Evolutionary conservation across 1,140 invertebrate genomes (phyloP), one percentile per base, ranked within the genome.

Genomic region (Drosophila triauraria): DNA sequence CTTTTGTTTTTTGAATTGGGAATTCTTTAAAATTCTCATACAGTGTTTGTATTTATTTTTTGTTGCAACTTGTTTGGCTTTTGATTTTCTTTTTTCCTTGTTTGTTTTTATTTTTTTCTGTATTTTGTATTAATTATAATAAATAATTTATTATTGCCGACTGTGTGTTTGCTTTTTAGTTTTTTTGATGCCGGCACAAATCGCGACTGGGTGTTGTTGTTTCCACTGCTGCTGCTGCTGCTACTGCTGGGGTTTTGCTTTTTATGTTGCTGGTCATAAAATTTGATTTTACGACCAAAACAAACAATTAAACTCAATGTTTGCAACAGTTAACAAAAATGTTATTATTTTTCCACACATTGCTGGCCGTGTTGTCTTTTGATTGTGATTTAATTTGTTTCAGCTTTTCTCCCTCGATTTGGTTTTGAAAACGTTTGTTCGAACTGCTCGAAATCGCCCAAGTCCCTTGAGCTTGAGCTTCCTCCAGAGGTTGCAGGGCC

Each of bases 231-330:
- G 63, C 44, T 82, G 61, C 53, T 82, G 61, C 54, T 80, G 78
- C 67, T 78, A 57, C 75, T 78, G 54, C 69, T 53, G 50, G 51
- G 51, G 32, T 23, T 58, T 78, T 51, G 63, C 60, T 88, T 86
- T 91, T 91, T 85, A 91, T 86, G 84, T 91, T 92, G 91, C 64
- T 85, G 87, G 81, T 82, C 84, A 92, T 92, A 92, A 92, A 92
- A 92, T 91, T 91, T 79, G 75, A 91, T 92, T 92, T 92, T 91
- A 92, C 87, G 91, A 92, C 85, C 91, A 92, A 92, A 92, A 92
- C 91, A 92, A 92, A 92, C 84, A 92, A 92, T 91, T 91, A 91
- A 91, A 92, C 78, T 79, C 83, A 83, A 46, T 69, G 85, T 67
- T 85, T 84, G 86, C 80, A 90, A 90, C 85, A 90, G 81, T 86